These are phyloP conservation scores for Halictus rubicundus DNA, from an alignment of 1,140 invertebrate genomes.

Conservation along the genomic window DNA sequence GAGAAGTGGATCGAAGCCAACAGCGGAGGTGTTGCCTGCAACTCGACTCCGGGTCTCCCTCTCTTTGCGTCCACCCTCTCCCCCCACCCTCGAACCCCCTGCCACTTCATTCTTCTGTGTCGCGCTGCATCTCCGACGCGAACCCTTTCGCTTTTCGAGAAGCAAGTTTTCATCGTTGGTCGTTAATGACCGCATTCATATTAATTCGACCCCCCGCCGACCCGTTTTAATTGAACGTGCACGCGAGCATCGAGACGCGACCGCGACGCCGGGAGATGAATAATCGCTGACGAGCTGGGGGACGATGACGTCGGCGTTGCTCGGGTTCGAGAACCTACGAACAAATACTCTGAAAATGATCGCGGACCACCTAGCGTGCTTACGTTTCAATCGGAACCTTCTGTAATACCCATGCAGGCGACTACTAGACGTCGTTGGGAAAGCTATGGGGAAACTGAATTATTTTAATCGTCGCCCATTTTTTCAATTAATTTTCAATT, in stretches of 20 bases:
- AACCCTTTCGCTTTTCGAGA: neutral
- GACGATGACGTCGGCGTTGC: neutral
- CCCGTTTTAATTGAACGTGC: neutral
- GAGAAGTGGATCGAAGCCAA: neutral
- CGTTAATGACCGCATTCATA: conserved; percentile 3
- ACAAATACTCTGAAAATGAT: neutral
- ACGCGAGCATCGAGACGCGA: neutral
- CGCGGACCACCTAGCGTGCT: neutral
- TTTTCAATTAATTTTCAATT: no score
- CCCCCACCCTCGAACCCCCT: neutral
- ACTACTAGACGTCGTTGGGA: no score
- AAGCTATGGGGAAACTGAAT: no score
- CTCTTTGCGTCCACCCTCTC: no score
- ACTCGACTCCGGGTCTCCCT: neutral
- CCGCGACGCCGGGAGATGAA: neutral
- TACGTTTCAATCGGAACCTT: no score
- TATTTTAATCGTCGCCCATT: no score
- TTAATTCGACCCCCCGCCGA: neutral
- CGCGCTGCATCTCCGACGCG: neutral
- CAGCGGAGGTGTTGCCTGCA: conserved; percentile 1
- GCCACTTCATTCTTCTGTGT: neutral
- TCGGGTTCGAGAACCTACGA: neutral
- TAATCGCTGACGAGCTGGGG: neutral
- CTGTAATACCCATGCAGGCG: no score
- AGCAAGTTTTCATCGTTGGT: neutral